Evolutionary conservation across 2,113 vertebrate genomes (phyloP).

Genomic region (Psilopogon haemacephalus): DNA sequence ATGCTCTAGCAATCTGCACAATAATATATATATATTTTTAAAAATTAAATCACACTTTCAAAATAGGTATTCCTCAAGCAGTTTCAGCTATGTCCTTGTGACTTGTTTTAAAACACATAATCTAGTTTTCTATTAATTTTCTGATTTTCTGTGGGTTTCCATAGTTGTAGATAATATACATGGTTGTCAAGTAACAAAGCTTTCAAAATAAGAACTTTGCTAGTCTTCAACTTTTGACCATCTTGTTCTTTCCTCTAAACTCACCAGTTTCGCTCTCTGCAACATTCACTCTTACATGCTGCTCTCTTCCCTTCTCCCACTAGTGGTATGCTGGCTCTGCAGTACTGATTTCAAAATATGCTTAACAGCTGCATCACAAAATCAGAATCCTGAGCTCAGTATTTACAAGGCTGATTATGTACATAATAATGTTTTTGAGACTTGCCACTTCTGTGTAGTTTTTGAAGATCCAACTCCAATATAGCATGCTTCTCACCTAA

Average conservation of each 20-base stretch:
- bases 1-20: not conserved
- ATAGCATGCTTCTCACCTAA: conserved; percentile 1
- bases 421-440: conserved; percentile 21
- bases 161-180: not conserved
- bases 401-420: not conserved
- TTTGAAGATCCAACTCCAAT: conserved; percentile 36
- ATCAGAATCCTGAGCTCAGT: not conserved
- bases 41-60: not conserved
- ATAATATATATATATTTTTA: not conserved
- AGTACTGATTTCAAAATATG: not conserved
- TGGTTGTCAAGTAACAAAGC: not conserved
- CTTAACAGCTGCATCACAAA: not conserved
- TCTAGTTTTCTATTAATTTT: not conserved
- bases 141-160: not conserved
- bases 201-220: not conserved
- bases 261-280: not conserved
- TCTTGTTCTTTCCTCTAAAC: not conserved
- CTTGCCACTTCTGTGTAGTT: conserved; percentile 11
- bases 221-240: not conserved
- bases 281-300: fast-evolving
- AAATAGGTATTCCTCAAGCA: not conserved
- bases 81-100: not conserved
- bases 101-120: not conserved
- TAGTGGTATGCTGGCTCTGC: not conserved
- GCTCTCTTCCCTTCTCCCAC: not conserved